Base-by-base conservation (phyloP, 2,113 vertebrate genomes). In the Alaudala cheleensis region DNA sequence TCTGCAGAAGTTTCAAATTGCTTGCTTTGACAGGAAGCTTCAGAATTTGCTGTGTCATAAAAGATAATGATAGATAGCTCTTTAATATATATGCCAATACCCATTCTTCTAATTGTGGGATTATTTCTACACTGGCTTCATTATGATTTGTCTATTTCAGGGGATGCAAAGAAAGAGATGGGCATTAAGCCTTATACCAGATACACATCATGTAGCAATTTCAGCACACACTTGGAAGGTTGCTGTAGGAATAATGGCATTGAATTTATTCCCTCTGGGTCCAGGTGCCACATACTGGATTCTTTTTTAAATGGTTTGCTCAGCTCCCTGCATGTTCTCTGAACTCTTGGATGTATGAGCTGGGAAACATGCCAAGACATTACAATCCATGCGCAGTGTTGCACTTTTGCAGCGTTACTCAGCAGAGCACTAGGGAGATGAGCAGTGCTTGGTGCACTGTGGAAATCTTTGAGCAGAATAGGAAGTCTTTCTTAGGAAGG, bases 311-410 rank as follows among this genome's bases (percentile, higher is more conserved):
- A 49, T 66, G n/a, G 15, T 64, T 28, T 91, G 8, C 10, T 57
- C 7, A 11, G 14, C 45, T 86, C 0, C 0, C 33, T 64, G 11
- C 2, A 1, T 50, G 13, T 66, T 89, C 14, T 58, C 23, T 50
- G 64, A 53, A n/a, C 20, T 78, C 4, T 3, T 49, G 39, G 14
- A 13, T 37, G 3, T 69, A 4, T 39, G 22, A 58, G 6, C 34
- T 54, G 62, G 25, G 71, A 76, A 23, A 44, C 14, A 16, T 34
- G 16, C 19, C 1, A 23, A 26, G 37, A 31, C 26, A 11, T 11
- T 34, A 12, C 17, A 57, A 3, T 14, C 19, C 3, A 3, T n/a
- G 26, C 0, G 0, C 71, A 47, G 11, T 23, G 28, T 45, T 71
- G 47, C 12, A 3, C 22, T 66, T 5, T 45, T 76, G 39, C 33